Conservation (phyloP, 2,113 vertebrate species). For the Dolichotis patagonum region DNA sequence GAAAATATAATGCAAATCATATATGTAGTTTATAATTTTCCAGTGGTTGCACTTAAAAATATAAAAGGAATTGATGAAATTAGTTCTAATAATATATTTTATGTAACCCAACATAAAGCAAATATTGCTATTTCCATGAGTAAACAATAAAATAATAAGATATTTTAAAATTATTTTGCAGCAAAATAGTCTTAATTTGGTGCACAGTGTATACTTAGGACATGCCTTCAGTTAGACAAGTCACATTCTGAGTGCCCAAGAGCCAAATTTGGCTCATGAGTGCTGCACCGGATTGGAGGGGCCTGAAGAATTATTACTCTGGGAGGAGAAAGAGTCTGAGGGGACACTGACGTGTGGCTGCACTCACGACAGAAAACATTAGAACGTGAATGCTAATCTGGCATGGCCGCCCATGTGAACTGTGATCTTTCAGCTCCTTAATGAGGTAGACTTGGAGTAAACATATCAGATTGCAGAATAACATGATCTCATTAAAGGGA, state of each 20-base stretch:
- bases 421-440: background rate
- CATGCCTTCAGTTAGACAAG: background rate
- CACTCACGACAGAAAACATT: accelerated
- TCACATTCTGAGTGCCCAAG: background rate
- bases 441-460: background rate
- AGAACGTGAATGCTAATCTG: background rate
- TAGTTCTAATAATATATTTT: background rate
- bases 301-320: background rate
- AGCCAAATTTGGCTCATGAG: background rate
- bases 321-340: background rate
- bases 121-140: background rate
- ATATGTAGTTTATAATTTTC: background rate
- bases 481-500: background rate
- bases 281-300: background rate
- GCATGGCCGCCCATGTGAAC: background rate
- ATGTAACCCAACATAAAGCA: background rate
- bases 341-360: background rate
- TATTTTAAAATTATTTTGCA: constrained; percentile 26
- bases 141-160: background rate
- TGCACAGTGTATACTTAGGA: background rate
- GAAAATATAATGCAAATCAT: background rate
- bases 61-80: background rate
- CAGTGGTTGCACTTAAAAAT: background rate
- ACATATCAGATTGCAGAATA: background rate
- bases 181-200: background rate